Evolutionary conservation across 2,888 invertebrate genomes (phyloP), one percentile per base, ranked within the genome.

Genomic region (Ischnura elegans): DNA sequence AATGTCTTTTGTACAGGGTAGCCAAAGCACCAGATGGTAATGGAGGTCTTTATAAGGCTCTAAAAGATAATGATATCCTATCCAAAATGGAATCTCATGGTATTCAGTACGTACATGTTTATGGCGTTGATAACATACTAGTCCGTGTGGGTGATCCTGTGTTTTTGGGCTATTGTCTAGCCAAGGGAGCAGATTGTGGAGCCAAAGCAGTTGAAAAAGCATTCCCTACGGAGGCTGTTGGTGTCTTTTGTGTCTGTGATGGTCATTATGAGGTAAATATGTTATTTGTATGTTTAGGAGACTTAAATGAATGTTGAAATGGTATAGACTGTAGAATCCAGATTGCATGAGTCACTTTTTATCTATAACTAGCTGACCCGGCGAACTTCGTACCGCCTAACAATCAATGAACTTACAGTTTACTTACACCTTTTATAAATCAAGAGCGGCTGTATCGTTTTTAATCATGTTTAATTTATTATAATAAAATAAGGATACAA

Each of bases 81-180:
- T 97, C 97, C 4, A 98, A 99, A 95, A 98, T 99, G 97, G 96
- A 97, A 84, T 96, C 96, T 87, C 97, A 99, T 93, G 98, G 98
- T 4, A 97, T 99, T 16, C 97, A 98, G 94, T 99, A 99, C 95
- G 96, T 99, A 43, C 99, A 99, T 95, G 99, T 98, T 0, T 99
- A 99, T 96, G 99, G 99, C 94, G 99, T 99, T 0, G 99, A 99
- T 96, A 99, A 99, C 96, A 99, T 99, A 94, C 97, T 99, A 25
- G 98, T 99, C 43, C 99, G 99, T 97, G 99, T 99, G 93, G 99
- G 99, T 0, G 99, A 99, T 97, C 99, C 99, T 0, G 97, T 98
- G 4, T 99, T 99, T 95, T 97, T 99, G 94, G 99, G 99, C 0
- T 99, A 98, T 95, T 99, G 99, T 95, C 97, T 99, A 21, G 97